These are phyloP conservation scores for Hiodon alosoides DNA, from an alignment of 2,113 vertebrate genomes.

Conservation along the genomic window DNA sequence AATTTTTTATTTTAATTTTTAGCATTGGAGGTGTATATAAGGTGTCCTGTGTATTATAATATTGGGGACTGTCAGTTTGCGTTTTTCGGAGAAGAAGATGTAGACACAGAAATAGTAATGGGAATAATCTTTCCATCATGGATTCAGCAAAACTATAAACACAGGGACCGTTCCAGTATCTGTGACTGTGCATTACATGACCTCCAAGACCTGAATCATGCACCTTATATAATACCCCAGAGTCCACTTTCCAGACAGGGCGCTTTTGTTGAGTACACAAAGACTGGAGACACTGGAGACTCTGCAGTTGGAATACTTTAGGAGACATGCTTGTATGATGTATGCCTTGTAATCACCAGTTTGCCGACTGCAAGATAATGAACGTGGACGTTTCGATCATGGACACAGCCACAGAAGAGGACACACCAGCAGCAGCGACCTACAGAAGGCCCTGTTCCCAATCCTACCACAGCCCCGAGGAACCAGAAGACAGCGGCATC, in stretches of 20 bases:
- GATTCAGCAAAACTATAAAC: slow-evolving; percentile 12
- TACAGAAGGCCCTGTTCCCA: slow-evolving; percentile 45
- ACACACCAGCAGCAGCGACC: slow-evolving; percentile 27
- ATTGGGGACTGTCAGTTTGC: not conserved
- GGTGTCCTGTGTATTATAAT: not conserved
- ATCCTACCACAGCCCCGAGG: slow-evolving; percentile 46
- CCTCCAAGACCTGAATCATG: slow-evolving; percentile 17
- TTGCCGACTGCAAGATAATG: slow-evolving; percentile 42
- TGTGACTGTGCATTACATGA: slow-evolving; percentile 25
- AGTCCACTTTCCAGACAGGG: not conserved
- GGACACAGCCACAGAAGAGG: slow-evolving; percentile 23
- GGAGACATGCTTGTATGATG: slow-evolving; percentile 50
- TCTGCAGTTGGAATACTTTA: not conserved
- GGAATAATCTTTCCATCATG: slow-evolving; percentile 25
- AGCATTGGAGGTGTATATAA: no score
- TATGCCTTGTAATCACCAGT: slow-evolving; percentile 36
- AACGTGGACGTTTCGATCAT: slow-evolving; percentile 28
- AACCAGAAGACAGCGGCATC: slow-evolving; percentile 27
- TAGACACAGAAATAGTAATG: not conserved
- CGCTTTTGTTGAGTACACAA: slow-evolving; percentile 1
- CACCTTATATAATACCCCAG: slow-evolving; percentile 40
- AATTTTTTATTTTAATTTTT: not conserved
- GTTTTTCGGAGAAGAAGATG: not conserved
- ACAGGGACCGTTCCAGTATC: slow-evolving; percentile 41
- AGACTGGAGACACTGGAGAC: not conserved